Conservation (phyloP, 2,797 vertebrate genomes). For the Poliocrania exsul region DNA sequence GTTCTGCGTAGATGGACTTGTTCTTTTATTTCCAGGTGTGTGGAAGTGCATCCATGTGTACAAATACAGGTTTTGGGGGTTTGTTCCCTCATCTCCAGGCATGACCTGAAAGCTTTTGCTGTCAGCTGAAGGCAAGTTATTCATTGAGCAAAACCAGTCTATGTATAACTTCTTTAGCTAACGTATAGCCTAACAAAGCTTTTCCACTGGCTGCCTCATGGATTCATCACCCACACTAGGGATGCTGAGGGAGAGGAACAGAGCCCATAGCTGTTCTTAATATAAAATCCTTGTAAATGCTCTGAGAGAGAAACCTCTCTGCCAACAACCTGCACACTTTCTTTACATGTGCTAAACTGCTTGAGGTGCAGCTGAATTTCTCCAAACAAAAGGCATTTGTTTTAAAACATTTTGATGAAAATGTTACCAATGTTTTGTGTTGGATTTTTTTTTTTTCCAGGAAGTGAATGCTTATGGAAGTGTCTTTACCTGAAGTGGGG, state of each 20-base stretch:
- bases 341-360: conserved; percentile 28
- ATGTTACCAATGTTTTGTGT: neutral
- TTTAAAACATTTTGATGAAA: conserved; percentile 25
- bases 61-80: neutral
- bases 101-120: neutral
- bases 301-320: neutral
- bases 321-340: neutral
- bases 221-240: neutral
- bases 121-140: neutral
- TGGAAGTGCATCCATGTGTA: neutral
- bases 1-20: neutral
- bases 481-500: neutral
- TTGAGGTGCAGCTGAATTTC: conserved; percentile 25
- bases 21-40: neutral
- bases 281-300: neutral
- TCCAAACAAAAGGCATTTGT: conserved; percentile 53
- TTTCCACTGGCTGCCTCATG: neutral
- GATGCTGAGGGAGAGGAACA: neutral
- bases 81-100: neutral
- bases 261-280: neutral
- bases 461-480: neutral
- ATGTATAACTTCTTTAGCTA: neutral
- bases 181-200: fast-evolving
- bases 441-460: neutral
- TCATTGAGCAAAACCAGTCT: neutral